Base-by-base conservation (phyloP, 2,888 invertebrate species). In the Stegana nigrithorax region DNA sequence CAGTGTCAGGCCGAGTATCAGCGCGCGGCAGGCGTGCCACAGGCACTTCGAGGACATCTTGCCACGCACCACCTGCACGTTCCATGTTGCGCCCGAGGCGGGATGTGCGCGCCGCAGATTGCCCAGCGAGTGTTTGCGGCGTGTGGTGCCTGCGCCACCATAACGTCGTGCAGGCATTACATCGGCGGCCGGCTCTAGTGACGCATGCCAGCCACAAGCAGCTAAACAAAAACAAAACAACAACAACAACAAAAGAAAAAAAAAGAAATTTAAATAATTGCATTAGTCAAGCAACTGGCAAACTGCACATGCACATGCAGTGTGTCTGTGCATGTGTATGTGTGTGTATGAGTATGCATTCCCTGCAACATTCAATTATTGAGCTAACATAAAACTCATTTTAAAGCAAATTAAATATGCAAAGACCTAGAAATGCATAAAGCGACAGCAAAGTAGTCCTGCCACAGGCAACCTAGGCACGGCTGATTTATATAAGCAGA, bases 1-100 rank as follows among this genome's bases (percentile, higher is more conserved):
- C 67, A 97, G 88, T 68, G 95, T 87, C 69, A 95, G 88, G 27
- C 97, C 97, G 64, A 96, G 89, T 67, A 94, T 92, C 17, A 97
- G 89, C 23, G 96, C 96, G 73, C 95, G 92, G 85, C 96, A 96
- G 27, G 96, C 96, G 84, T 96, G 94, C 96, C 96, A 97, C 70
- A 97, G 88, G 84, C 96, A 96, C 81, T 91, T 89, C 50, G 94
- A 92, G 77, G 94, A 93, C 88, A 95, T 94, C 87, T 95, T 95
- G 64, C 94, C 93, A 66, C 91, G 89, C 80, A 93, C 93, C 85
- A 94, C 93, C 89, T 91, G 91, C 73, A 93, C 93, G 83, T 93
- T 93, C 93, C 93, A 93, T 86, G 93, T 92, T 78, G 93, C 93
- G 68, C 93, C 93, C 68, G 93, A 91, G 72, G 92, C 91, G 68